Conservation (phyloP, 2,888 invertebrate species). For the Ophonus ardosiacus region DNA sequence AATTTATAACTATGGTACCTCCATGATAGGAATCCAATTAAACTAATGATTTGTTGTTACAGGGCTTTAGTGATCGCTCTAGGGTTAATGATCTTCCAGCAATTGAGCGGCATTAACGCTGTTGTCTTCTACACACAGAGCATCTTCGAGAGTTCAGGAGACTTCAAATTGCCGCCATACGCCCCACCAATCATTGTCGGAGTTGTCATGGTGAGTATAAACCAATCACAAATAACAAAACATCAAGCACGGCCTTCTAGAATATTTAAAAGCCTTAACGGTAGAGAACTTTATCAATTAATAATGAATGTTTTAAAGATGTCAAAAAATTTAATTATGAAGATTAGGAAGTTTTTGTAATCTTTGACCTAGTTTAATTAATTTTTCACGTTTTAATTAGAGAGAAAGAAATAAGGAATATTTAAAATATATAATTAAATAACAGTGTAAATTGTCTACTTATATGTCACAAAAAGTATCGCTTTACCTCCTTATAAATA, state of each 20-base stretch:
- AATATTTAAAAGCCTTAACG: not conserved
- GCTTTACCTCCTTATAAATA: too few species aligned
- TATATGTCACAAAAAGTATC: not conserved
- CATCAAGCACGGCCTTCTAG: not conserved
- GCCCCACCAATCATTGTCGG: conserved; percentile 76
- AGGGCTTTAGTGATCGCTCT: conserved; percentile 71
- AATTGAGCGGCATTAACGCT: conserved; percentile 74
- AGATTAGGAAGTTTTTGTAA: conserved; percentile 13
- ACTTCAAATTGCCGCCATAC: conserved; percentile 69
- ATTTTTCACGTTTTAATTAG: conserved; percentile 21
- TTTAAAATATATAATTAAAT: not conserved
- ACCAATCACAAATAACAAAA: not conserved
- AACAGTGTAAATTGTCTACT: not conserved
- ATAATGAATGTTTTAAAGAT: conserved; percentile 23
- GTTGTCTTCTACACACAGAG: conserved; percentile 72
- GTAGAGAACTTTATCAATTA: conserved; percentile 19
- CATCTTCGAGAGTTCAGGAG: conserved; percentile 72
- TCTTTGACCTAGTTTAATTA: conserved; percentile 32
- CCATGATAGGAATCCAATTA: not conserved
- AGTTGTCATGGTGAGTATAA: conserved; percentile 71
- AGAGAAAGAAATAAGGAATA: not conserved
- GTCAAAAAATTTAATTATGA: conserved; percentile 29
- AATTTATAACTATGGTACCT: too few species aligned
- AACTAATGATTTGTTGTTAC: conserved; percentile 27
- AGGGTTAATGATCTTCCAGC: conserved; percentile 76